These are phyloP conservation scores for Hecatera dysodea DNA, from an alignment of 2,888 invertebrate genomes.

Conservation along the genomic window DNA sequence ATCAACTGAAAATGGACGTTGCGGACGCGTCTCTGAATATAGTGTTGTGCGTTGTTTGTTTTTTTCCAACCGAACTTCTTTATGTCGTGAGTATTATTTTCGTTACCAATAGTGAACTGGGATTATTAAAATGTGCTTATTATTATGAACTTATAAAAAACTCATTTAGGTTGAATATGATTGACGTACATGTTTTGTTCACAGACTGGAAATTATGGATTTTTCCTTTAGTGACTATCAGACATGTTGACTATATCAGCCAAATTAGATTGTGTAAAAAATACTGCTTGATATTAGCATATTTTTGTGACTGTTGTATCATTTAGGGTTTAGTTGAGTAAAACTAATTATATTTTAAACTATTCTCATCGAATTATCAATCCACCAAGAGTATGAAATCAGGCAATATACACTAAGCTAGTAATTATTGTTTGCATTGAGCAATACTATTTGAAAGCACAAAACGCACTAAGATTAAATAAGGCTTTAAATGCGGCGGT, in stretches of 20 bases:
- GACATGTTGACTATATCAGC: constrained; percentile 36
- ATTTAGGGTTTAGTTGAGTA: constrained; percentile 42
- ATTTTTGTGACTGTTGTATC: constrained; percentile 57
- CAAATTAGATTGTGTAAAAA: constrained; percentile 49
- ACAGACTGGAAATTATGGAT: constrained; percentile 21
- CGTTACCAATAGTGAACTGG: constrained; percentile 11
- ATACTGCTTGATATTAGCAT: constrained; percentile 46
- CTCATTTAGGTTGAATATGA: neutral
- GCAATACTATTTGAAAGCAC: constrained; percentile 71
- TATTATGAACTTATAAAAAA: constrained; percentile 15
- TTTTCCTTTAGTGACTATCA: constrained; percentile 28
- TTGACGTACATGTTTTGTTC: constrained; percentile 14
- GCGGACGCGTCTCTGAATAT: constrained; percentile 17
- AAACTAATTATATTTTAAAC: constrained; percentile 18
- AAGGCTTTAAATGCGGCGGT: constrained; percentile 80
- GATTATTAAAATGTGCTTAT: constrained; percentile 32
- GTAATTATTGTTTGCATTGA: constrained; percentile 60
- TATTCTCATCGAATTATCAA: constrained; percentile 19
- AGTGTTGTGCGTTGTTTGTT: constrained; percentile 33
- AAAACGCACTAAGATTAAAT: constrained; percentile 73
- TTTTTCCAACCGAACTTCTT: neutral
- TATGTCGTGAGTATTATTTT: constrained; percentile 22
- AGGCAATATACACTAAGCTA: constrained; percentile 29
- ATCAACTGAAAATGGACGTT: constrained; percentile 31
- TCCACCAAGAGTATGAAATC: constrained; percentile 27